Base-by-base conservation (phyloP, 2,797 vertebrate species). In the Lindbergichthys nudifrons region DNA sequence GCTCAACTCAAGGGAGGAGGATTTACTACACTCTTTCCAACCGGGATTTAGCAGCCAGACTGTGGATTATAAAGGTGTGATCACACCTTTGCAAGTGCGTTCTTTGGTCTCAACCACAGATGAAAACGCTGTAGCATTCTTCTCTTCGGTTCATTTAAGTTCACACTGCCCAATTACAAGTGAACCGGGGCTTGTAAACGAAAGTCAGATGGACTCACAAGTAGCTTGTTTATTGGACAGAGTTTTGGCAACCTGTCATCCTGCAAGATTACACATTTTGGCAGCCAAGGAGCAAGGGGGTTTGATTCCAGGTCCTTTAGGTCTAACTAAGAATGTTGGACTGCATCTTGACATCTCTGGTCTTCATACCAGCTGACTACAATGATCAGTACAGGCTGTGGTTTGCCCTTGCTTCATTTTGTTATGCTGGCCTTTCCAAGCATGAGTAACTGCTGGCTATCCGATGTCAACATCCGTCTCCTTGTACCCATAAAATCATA, bases 71-170 rank as follows among this genome's bases (percentile, higher is more conserved):
- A 70, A 78, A 81, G 67, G 66, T 71, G 77, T 52, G 69, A 83
- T 78, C 73, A 69, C 67, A 84, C 59, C 72, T 84, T 71, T 72
- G 39, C 26, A 26, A 71, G 30, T 77, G 51, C 60, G 47, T 76
- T 77, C 65, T 77, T 77, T 87, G 62, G 54, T 83, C 50, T 73
- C 59, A 39, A 56, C 23, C 73, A 69, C 57, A 73, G 32, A 67
- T 57, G 12, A 74, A 76, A 75, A 53, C 64, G 64, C 62, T 83
- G 53, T 67, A 71, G 65, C 54, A 73, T 75, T 78, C 81, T 86
- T 81, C 70, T 78, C 72, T 77, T 73, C 10, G 18, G 87, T 87
- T 89, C 75, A 90, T 80, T 85, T 87, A 72, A 87, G 84, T 86
- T 84, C 84, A 84, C 65, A 60, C 66, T 77, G 65, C 52, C 79